These are phyloP conservation scores for Plectrocnemia conspersa DNA, from an alignment of 1,140 invertebrate genomes.

Conservation along the genomic window DNA sequence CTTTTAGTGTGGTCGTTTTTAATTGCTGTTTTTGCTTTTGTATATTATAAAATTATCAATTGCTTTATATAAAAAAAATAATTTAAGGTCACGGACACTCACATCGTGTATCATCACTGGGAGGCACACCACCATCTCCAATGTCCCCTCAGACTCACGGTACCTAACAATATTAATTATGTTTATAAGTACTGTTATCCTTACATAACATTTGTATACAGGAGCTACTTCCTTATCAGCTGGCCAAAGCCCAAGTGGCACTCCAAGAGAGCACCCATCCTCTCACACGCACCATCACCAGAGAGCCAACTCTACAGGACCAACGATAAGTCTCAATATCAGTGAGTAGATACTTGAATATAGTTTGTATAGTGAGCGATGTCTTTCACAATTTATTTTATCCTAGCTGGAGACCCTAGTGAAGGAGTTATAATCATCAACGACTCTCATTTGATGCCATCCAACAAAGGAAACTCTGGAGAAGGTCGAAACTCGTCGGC, in stretches of 20 bases:
- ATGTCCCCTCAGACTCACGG: conserved; percentile 44
- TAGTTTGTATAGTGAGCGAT: background rate
- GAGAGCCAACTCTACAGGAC: conserved; percentile 48
- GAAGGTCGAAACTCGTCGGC: conserved; percentile 11
- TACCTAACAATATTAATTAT: conserved; percentile 30
- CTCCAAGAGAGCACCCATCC: conserved; percentile 30
- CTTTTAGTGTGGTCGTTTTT: no score
- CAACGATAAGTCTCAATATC: conserved; percentile 51
- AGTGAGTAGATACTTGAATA: conserved; percentile 40
- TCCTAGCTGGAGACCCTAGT: conserved; percentile 44
- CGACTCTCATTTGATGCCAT: conserved; percentile 42
- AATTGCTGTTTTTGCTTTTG: no score
- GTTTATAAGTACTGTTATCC: conserved; percentile 1
- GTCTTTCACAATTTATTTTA: background rate
- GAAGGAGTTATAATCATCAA: conserved; percentile 51
- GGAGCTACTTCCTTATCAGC: conserved; percentile 31
- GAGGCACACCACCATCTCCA: conserved; percentile 47
- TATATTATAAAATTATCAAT: no score
- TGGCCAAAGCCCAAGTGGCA: conserved; percentile 31
- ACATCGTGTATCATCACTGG: conserved; percentile 44
- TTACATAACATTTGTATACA: background rate
- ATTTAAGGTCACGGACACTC: conserved; percentile 31
- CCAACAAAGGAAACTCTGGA: conserved; percentile 15
- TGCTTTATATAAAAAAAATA: no score
- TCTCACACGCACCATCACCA: conserved; percentile 48